A percentile compares a stretch with the other conserved stretches of the same genome.
phyloP scores from a whole-genome alignment of 2,888 invertebrate species.

The Eupithecia inturbata region DNA sequence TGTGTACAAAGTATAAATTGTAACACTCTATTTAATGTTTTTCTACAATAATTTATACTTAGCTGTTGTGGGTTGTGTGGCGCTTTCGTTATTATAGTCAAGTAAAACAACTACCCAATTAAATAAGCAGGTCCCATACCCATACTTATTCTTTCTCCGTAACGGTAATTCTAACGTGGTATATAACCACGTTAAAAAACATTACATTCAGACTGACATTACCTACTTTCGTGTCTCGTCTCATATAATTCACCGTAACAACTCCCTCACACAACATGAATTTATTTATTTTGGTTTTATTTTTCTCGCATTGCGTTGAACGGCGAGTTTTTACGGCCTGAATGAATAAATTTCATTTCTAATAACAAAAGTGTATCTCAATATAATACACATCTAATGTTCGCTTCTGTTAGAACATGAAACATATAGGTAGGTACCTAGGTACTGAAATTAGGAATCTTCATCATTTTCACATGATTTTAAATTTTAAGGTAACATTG shows the following conservation, averaged over 20 bases:
- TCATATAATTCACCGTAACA: neutral
- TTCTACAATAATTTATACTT: neutral
- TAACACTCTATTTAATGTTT: neutral
- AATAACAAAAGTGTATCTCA: slow-evolving; percentile 9
- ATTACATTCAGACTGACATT: neutral
- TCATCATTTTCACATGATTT: too few species aligned
- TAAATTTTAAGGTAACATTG: too few species aligned
- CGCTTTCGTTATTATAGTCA: neutral
- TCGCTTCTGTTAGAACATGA: neutral
- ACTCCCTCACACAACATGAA: slow-evolving; percentile 10
- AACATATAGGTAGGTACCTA: neutral
- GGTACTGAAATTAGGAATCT: neutral
- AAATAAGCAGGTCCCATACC: too few species aligned
- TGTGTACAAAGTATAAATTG: neutral
- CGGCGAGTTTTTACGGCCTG: slow-evolving; percentile 21
- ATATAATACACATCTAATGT: slow-evolving; percentile 16
- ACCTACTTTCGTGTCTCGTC: neutral
- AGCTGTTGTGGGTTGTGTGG: neutral
- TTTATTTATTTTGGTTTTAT: slow-evolving; percentile 22
- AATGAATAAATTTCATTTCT: slow-evolving; percentile 27
- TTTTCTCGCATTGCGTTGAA: slow-evolving; percentile 15
- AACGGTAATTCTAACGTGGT: neutral
- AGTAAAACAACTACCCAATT: too few species aligned
- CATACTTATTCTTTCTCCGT: too few species aligned
- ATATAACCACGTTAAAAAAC: neutral